Evolutionary conservation across 2,888 invertebrate species (phyloP), one percentile per base, ranked within the genome.

Genomic region (Xestia c-nigrum): DNA sequence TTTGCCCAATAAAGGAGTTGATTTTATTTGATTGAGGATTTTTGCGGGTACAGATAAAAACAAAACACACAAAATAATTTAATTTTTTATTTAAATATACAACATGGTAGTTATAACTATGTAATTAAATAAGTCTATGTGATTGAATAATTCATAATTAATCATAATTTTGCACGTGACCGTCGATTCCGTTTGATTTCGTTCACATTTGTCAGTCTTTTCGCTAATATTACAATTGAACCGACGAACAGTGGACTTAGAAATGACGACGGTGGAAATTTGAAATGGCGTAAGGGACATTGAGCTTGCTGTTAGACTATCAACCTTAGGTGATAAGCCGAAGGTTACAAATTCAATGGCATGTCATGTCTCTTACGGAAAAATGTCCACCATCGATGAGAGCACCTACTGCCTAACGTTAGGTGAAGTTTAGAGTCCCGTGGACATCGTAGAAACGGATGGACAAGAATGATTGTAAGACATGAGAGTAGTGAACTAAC

Each of bases 71-170:
- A 69, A 66, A 76, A 81, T 83, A 85, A 87, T 88, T 80, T 89
- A 93, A 91, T 92, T 92, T 94, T 96, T 95, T 94, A 95, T 96
- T 96, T 94, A 94, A 96, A 95, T 96, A 95, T 96, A 96, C 96
- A 96, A 96, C 96, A 95, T 94, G 92, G 93, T 96, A 95, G 91
- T 94, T 92, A 93, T 92, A 94, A 92, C 95, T 95, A 95, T 94
- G 86, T 92, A 93, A 92, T 93, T 93, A 93, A 92, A 94, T 94
- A 94, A 93, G 91, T 94, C 95, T 95, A 95, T 95, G 94, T 95
- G 95, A 94, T 94, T 93, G 93, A 93, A 94, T 94, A 92, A 89
- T 89, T 88, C 83, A 87, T 87, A 86, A 87, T 88, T 87, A 88
- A 88, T 93, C 90, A 91, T 92, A 91, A 90, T 92, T 92, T 91